Percentiles rank a stretch among this genome's conserved stretches.
These are phyloP conservation scores for Lobophora halterata DNA, from an alignment of 2,888 invertebrate species.

Conservation along the genomic window DNA sequence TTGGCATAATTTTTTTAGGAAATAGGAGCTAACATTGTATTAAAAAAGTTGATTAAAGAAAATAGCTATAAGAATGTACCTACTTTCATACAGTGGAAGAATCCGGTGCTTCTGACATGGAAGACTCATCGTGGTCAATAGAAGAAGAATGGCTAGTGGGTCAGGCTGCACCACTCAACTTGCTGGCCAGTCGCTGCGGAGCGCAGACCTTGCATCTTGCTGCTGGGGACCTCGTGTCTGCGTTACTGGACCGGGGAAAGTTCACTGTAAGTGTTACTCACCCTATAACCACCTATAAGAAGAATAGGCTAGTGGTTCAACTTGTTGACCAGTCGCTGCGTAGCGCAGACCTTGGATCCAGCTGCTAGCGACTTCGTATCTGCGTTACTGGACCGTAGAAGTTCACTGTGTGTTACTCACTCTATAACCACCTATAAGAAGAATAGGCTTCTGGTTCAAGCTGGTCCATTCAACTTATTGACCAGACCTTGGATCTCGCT, in stretches of 20 bases:
- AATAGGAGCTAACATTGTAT: no score
- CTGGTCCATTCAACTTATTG: no score
- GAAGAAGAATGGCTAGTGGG: slow-evolving; percentile 63
- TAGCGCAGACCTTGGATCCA: slow-evolving; percentile 45
- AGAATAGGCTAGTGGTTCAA: slow-evolving; percentile 59
- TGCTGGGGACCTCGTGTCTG: slow-evolving; percentile 52
- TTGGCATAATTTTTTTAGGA: no score
- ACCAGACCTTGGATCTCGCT: no score
- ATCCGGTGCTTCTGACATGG: slow-evolving; percentile 64
- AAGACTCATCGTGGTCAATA: slow-evolving; percentile 56
- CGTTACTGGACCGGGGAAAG: slow-evolving; percentile 53
- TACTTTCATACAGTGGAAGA: slow-evolving; percentile 59
- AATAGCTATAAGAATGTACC: no score
- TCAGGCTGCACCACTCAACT: slow-evolving; percentile 52
- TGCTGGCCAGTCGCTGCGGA: slow-evolving; percentile 45
- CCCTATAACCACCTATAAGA: no score
- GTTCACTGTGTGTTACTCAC: no score
- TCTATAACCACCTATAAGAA: no score
- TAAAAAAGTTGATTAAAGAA: no score
- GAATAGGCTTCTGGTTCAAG: no score
- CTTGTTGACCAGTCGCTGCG: slow-evolving; percentile 45
- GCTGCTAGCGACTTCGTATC: slow-evolving; percentile 52
- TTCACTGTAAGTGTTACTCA: slow-evolving; percentile 50
- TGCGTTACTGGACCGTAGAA: slow-evolving; percentile 54
- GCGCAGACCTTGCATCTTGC: slow-evolving; percentile 45